Evolutionary conservation across 2,888 invertebrate genomes (phyloP).

Genomic region (Schizaphis graminum): DNA sequence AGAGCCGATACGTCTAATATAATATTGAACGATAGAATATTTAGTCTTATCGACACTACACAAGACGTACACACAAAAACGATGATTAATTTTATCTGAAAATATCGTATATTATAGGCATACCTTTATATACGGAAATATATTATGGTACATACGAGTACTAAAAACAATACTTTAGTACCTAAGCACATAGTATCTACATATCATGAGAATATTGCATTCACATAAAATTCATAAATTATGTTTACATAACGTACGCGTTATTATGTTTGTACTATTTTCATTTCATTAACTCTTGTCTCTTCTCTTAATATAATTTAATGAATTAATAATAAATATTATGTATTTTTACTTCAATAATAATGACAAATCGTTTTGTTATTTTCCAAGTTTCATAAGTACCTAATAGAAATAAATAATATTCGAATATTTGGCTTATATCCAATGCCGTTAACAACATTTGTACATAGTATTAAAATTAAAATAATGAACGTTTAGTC

Average conservation of each 20-base stretch:
- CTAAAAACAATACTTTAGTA: neutral
- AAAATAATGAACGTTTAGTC: neutral
- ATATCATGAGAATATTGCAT: no score
- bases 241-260: neutral
- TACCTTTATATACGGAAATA: neutral
- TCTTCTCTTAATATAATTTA: neutral
- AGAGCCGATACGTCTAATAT: neutral
- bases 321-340: neutral
- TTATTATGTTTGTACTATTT: neutral
- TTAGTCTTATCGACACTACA: neutral
- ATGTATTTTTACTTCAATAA: neutral
- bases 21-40: neutral
- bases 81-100: neutral
- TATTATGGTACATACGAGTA: neutral
- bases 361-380: conserved; percentile 31
- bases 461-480: neutral
- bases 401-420: conserved; percentile 39
- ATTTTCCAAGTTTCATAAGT: neutral
- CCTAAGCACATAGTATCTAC: neutral
- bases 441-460: conserved; percentile 7
- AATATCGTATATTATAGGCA: neutral
- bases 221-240: neutral
- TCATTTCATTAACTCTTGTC: neutral
- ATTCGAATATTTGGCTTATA: neutral
- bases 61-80: neutral